Evolutionary conservation across 2,888 invertebrate genomes (phyloP), one percentile per base, ranked within the genome.

Genomic region (Iselma pallidipennis): DNA sequence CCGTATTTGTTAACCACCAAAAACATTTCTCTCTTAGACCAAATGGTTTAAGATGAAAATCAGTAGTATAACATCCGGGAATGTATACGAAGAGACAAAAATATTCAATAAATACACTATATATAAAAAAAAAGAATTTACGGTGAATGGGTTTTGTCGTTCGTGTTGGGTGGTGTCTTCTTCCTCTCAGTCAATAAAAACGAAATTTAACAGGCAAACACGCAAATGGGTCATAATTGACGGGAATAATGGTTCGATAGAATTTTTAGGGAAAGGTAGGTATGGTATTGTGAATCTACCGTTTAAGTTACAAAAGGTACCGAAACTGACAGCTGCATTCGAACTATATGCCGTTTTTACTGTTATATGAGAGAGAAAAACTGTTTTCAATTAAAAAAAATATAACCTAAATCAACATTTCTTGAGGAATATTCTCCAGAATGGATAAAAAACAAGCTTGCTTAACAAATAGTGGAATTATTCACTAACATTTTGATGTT

Each of bases 1-100:
- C 66, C 19, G 65, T 70, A 65, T 70, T 70, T 70, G 63, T 61
- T 66, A 52, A 64, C 63, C 52, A 55, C 51, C 57, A 56, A 54
- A 56, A 59, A 57, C 59, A 52, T 56, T 59, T 57, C 57, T 65
- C 54, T 57, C 58, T 21, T 49, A 57, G 45, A 55, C 21, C 48
- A 42, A 25, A 50, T 48, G 25, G 33, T 25, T 21, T 4, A 14
- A 29, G 51, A 31, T 19, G 19, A 9, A 10, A 42, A 42, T 42
- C 42, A 42, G 19, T 42, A 42, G 21, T 42, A 42, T 10, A 42
- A n/a, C n/a, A n/a, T n/a, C 21, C 42, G 10, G 21, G 42, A 42
- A 42, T 37, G 37, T 37, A 6, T 4, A 37, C 2, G 7, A 37
- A 14, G 7, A 37, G 6, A 33, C 14, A 4, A 12, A 12, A 29